phyloP scores from a whole-genome alignment of 2,113 vertebrate species.

The Ceyx melanurus region DNA sequence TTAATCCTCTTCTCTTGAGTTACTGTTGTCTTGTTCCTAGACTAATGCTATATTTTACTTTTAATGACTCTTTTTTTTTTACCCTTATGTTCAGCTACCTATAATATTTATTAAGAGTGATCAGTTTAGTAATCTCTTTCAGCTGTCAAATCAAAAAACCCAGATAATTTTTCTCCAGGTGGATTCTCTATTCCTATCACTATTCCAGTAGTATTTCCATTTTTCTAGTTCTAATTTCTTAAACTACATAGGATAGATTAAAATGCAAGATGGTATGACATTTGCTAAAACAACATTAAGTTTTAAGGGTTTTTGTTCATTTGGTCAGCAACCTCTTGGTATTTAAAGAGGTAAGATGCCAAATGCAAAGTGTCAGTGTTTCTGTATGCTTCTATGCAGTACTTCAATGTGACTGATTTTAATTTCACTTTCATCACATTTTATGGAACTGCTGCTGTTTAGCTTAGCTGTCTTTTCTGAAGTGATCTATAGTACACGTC shows the following conservation, averaged over 20 bases:
- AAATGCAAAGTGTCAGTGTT: not conserved
- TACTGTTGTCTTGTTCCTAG: not conserved
- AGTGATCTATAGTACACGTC: not conserved
- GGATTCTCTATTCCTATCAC: not conserved
- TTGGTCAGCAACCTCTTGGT: not conserved
- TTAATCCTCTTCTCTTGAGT: not conserved
- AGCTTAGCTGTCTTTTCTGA: not conserved
- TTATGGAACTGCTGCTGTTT: not conserved
- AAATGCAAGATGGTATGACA: not conserved
- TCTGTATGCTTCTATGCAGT: not conserved
- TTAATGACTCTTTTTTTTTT: not conserved
- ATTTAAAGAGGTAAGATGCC: not conserved
- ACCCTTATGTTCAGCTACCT: not conserved
- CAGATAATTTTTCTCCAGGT: not conserved
- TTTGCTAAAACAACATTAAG: not conserved
- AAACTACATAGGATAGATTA: not conserved
- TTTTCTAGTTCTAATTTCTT: not conserved
- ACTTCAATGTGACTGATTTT: not conserved
- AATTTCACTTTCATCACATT: not conserved
- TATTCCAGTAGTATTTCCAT: not conserved
- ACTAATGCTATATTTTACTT: not conserved
- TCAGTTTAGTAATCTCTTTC: not conserved
- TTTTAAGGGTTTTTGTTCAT: not conserved
- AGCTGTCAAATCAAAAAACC: not conserved
- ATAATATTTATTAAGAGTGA: not conserved